A percentile compares a stretch with the other conserved stretches of the same genome.
Evolutionary conservation across 1,140 invertebrate genomes (phyloP).

Genomic region (Meloidogyne hapla): DNA sequence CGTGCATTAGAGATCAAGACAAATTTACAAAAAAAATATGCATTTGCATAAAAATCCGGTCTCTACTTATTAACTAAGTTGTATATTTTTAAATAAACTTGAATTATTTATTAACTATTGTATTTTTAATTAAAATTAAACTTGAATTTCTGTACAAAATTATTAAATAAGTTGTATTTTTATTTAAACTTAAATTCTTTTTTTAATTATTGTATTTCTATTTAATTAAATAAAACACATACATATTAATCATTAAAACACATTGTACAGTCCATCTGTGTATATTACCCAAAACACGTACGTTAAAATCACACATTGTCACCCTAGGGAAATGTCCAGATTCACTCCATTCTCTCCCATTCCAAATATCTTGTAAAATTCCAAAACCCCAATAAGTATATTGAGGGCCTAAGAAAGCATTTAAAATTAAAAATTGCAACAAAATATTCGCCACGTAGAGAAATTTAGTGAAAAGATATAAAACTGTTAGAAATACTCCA

Average conservation of each 20-base stretch:
- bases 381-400: conserved; percentile 67
- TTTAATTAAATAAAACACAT: not conserved
- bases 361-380: conserved; percentile 65
- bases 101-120: not conserved
- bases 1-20: too few relatives aligned
- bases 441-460: conserved; percentile 67
- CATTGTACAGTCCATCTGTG: conserved; percentile 65
- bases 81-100: too few relatives aligned
- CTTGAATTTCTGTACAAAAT: not conserved
- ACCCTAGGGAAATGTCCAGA: conserved; percentile 63
- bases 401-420: conserved; percentile 67
- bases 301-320: conserved; percentile 67
- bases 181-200: not conserved
- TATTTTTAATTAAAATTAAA: not conserved
- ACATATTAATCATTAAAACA: conserved; percentile 65
- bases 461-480: conserved; percentile 68
- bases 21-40: too few relatives aligned
- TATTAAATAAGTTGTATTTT: not conserved
- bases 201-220: too few relatives aligned
- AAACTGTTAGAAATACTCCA: conserved; percentile 66
- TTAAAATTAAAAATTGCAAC: conserved; percentile 67
- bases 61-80: too few relatives aligned
- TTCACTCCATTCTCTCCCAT: conserved; percentile 65
- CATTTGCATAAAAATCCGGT: too few relatives aligned
- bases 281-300: conserved; percentile 63